Conservation (phyloP, 2,113 vertebrate species). For the Mirza zaza region DNA sequence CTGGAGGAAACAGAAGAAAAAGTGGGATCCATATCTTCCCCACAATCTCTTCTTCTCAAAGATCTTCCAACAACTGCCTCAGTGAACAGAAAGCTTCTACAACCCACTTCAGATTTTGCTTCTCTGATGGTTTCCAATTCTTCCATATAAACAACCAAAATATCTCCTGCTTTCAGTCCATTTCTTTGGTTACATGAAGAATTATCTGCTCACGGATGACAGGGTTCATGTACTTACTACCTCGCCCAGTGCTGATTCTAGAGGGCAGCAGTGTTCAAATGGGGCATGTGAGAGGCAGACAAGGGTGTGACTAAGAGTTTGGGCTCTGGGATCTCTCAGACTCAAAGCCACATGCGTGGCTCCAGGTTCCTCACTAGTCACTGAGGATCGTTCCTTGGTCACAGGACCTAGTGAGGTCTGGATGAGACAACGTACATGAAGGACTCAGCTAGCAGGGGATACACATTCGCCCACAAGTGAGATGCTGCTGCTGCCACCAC, state of each 20-base stretch:
- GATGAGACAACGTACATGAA: fast-evolving
- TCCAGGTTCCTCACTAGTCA: neutral
- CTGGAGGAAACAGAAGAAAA: neutral
- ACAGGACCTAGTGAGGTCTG: neutral
- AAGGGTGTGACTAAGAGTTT: fast-evolving
- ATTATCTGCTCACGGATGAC: neutral
- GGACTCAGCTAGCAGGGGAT: neutral
- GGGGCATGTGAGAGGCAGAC: fast-evolving
- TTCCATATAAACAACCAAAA: fast-evolving
- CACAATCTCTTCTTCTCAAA: neutral
- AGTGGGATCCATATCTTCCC: neutral
- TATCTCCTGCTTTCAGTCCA: neutral
- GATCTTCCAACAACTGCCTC: neutral
- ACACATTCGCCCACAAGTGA: neutral
- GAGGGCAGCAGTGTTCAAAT: neutral
- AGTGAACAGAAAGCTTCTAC: fast-evolving
- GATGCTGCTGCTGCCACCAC: fast-evolving
- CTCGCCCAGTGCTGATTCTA: neutral
- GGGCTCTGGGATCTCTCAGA: neutral
- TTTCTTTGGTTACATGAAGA: neutral
- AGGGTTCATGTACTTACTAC: neutral
- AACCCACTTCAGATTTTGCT: neutral
- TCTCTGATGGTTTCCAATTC: neutral
- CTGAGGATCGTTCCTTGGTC: neutral
- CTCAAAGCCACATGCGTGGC: fast-evolving